Evolutionary conservation across 2,113 vertebrate species (phyloP).

Genomic region (Gobio gobio): DNA sequence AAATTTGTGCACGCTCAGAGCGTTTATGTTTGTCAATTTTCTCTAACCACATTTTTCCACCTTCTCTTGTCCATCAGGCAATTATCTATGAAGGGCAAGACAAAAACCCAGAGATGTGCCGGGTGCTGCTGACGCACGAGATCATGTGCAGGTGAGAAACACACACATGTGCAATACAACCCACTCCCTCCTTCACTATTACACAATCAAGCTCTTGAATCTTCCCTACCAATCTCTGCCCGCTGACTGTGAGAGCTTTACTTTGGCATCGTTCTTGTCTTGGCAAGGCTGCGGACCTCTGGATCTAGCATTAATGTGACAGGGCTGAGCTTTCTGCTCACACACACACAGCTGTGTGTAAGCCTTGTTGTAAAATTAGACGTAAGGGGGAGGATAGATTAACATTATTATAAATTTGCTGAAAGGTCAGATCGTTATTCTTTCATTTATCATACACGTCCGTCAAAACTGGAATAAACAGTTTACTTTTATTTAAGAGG

Average conservation of each 20-base stretch:
- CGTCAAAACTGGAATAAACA: conserved; percentile 9
- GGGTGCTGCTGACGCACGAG: conserved; percentile 58
- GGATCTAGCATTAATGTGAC: conserved; percentile 30
- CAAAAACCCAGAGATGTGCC: conserved; percentile 61
- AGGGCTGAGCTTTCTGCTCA: conserved; percentile 4
- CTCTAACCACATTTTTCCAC: conserved; percentile 23
- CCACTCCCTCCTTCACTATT: conserved; percentile 54
- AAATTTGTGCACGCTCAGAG: conserved; percentile 23
- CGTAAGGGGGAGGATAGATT: conserved; percentile 12
- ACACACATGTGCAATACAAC: conserved; percentile 17
- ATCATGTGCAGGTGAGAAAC: conserved; percentile 59
- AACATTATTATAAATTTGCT: conserved; percentile 16
- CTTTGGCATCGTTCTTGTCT: conserved; percentile 41
- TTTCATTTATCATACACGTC: conserved; percentile 23
- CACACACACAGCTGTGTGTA: conserved; percentile 1
- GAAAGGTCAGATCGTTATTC: conserved; percentile 34
- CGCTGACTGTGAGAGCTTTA: conserved; percentile 36
- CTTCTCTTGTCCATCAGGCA: conserved; percentile 44
- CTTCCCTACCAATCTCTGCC: conserved; percentile 8
- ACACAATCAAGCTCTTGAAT: conserved; percentile 50
- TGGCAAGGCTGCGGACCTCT: conserved; percentile 27
- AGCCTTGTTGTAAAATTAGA: conserved; percentile 26
- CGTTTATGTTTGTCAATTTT: conserved; percentile 21
- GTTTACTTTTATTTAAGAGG: conserved; percentile 34
- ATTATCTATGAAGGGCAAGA: conserved; percentile 62